These are phyloP conservation scores for Mirounga angustirostris DNA, from an alignment of 2,113 vertebrate species.

Conservation along the genomic window DNA sequence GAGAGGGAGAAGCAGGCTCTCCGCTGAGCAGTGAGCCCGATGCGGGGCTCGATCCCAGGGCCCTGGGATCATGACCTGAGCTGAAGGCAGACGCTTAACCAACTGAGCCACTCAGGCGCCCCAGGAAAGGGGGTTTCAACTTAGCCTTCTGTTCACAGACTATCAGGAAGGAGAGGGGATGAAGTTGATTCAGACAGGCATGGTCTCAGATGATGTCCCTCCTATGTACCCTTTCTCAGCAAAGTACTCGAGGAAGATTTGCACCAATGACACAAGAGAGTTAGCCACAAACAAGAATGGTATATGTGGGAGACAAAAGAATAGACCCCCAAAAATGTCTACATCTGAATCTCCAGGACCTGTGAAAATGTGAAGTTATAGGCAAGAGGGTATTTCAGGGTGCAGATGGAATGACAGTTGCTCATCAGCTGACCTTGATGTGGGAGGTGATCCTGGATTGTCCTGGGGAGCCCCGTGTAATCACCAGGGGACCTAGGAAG, in stretches of 20 bases:
- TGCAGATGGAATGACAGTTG: neutral
- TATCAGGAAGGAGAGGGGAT: neutral
- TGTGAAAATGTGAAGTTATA: neutral
- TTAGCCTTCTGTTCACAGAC: neutral
- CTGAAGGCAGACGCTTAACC: no score
- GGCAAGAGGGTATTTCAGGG: neutral
- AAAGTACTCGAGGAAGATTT: neutral
- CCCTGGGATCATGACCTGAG: no score
- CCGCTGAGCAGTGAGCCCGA: no score
- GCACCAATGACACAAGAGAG: neutral
- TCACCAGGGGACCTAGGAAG: neutral
- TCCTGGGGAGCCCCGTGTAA: rapidly evolving
- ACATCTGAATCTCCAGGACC: neutral
- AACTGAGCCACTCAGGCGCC: no score
- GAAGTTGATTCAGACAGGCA: neutral
- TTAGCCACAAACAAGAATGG: neutral
- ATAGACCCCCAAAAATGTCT: neutral
- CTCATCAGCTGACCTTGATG: neutral
- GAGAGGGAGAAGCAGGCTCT: no score
- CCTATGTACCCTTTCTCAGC: neutral
- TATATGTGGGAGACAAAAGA: neutral
- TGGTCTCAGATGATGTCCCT: neutral
- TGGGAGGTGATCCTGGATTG: neutral
- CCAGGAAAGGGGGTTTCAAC: neutral
- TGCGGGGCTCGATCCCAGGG: no score